Conservation (phyloP, 2,888 invertebrate genomes). For the Branchipolynoe longqiensis region DNA sequence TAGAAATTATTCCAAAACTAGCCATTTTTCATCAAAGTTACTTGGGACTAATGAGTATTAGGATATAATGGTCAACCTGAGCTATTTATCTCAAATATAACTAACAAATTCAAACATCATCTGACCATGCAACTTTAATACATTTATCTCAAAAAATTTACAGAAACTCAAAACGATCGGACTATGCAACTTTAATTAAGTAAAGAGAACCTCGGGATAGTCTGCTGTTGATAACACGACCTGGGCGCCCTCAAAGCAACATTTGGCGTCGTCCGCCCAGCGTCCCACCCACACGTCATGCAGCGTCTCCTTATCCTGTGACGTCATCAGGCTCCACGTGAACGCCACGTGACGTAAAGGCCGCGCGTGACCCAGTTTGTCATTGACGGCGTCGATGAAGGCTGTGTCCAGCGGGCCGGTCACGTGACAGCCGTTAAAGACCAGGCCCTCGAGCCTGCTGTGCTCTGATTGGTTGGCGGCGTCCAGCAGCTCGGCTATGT, state of each 20-base stretch:
- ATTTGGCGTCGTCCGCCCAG: slow-evolving; percentile 65
- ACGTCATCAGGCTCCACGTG: slow-evolving; percentile 68
- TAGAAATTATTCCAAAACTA: too few relatives aligned
- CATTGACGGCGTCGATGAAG: slow-evolving; percentile 71
- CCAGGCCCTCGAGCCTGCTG: slow-evolving; percentile 68
- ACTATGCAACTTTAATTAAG: too few relatives aligned
- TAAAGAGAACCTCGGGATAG: too few relatives aligned
- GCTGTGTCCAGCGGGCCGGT: slow-evolving; percentile 71
- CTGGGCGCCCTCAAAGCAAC: background rate
- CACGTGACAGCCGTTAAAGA: slow-evolving; percentile 70
- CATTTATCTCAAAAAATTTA: too few relatives aligned
- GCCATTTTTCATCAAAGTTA: too few relatives aligned
- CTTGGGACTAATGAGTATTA: too few relatives aligned
- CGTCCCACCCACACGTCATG: slow-evolving; percentile 71
- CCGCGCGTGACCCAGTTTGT: slow-evolving; percentile 67
- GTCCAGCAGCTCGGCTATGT: slow-evolving; percentile 69
- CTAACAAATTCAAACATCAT: too few relatives aligned
- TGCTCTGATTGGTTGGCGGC: slow-evolving; percentile 55
- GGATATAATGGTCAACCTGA: too few relatives aligned
- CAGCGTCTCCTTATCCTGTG: slow-evolving; percentile 70
- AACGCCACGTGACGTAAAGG: slow-evolving; percentile 69
- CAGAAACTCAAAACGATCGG: too few relatives aligned
- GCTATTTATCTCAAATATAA: too few relatives aligned
- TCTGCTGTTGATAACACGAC: slow-evolving; percentile 32
- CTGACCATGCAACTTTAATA: too few relatives aligned